phyloP scores from a whole-genome alignment of 2,113 vertebrate genomes.

The Callocephalon fimbriatum region DNA sequence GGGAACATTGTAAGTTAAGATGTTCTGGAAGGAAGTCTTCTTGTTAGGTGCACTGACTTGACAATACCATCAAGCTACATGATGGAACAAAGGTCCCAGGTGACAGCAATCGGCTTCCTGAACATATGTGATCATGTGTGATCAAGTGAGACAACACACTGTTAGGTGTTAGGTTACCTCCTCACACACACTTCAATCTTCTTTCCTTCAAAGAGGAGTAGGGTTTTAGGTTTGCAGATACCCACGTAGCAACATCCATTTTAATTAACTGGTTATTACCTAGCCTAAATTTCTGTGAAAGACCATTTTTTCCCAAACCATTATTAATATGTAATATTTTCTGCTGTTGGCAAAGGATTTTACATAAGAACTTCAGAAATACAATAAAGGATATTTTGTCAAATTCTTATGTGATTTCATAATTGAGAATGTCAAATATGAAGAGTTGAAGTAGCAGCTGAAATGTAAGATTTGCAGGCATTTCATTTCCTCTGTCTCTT shows the following conservation, averaged over 20 bases:
- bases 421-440: background rate
- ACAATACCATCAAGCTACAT: rapidly evolving
- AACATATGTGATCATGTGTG: background rate
- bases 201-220: background rate
- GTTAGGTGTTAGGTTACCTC: background rate
- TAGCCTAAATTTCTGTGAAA: background rate
- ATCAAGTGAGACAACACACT: background rate
- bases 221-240: background rate
- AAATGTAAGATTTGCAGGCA: background rate
- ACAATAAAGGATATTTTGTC: background rate
- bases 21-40: background rate
- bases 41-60: background rate
- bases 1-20: background rate
- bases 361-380: background rate
- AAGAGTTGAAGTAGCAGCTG: background rate
- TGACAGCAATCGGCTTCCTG: background rate
- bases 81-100: background rate
- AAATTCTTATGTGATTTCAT: background rate
- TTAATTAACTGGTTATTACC: background rate
- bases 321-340: background rate
- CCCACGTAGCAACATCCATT: background rate
- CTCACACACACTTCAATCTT: background rate
- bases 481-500: background rate
- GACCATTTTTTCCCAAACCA: background rate
- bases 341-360: background rate